phyloP scores from a whole-genome alignment of 2,113 vertebrate genomes.

The Siphamia tubifer region DNA sequence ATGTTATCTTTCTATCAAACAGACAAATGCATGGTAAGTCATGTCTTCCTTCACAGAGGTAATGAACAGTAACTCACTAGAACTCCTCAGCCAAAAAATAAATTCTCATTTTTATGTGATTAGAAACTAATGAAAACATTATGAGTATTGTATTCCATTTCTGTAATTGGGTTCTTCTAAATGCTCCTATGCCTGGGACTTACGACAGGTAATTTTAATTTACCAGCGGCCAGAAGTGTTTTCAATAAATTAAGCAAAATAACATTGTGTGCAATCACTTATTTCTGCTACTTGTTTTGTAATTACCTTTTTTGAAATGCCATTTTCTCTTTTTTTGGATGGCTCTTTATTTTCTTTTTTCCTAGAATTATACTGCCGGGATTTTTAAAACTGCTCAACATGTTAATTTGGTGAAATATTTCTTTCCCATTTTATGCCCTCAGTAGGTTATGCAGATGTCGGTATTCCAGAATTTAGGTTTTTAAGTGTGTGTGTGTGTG shows the following conservation, averaged over 20 bases:
- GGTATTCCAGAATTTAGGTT: not conserved
- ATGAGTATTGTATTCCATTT: no score
- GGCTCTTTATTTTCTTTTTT: conserved; percentile 2
- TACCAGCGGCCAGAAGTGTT: not conserved
- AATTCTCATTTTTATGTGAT: no score
- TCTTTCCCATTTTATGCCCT: not conserved
- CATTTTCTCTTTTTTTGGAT: not conserved
- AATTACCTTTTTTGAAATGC: not conserved
- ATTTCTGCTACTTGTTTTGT: not conserved
- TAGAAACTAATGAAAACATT: no score
- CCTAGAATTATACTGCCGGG: no score
- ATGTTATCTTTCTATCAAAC: no score
- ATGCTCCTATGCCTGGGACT: no score
- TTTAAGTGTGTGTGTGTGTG: no score
- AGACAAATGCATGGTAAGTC: no score
- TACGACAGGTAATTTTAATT: not conserved
- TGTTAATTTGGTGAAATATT: not conserved
- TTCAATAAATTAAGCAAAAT: not conserved
- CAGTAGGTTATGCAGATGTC: conserved; percentile 11
- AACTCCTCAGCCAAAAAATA: no score
- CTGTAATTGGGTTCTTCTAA: not conserved
- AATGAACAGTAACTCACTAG: no score
- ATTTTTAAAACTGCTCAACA: not conserved
- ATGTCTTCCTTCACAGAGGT: no score
- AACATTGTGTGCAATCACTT: not conserved